Base-by-base conservation (phyloP, 2,797 vertebrate species). In the Lepilemur ruficaudatus region DNA sequence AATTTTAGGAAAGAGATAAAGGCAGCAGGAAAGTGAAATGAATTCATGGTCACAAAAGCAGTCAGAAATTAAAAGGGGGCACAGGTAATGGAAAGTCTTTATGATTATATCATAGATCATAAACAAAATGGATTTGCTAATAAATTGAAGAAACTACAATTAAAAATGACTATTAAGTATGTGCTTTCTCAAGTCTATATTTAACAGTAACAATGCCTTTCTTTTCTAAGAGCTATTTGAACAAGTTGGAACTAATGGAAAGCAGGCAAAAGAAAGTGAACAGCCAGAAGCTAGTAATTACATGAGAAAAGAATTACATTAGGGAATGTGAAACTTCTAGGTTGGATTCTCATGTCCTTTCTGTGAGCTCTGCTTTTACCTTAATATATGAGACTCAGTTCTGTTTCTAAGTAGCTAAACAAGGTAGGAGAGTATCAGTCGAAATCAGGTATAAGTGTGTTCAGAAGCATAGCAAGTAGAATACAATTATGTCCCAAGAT, bases 1-100 rank as follows among this genome's bases (percentile, higher is more conserved):
- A 96, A 95, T 96, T 93, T 97, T 95, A 92, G 80, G 78, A 87
- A 93, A 85, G 72, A 94, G 89, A 96, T 95, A 95, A 96, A 97
- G 67, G 81, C 17, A 93, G 61, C 22, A 61, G 38, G 28, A 90
- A 97, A 96, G 25, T 96, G 46, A 96, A 97, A 91, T 93, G 38
- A 95, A 90, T 93, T 97, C 23, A 35, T 63, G 84, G 41, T 88
- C 67, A 90, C 84, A 95, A 93, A 97, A 95, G 57, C n/a, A 94
- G 86, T 65, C 87, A 89, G 86, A 91, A 57, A 97, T 90, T 95
- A 79, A 95, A 96, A 96, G 89, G 25, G 50, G 43, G 41, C 30
- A 89, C 7, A 79, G 12, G 18, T 67, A 86, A 97, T 91, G 41
- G 46, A 50, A 95, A 95, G 9, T 8, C 50, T 97, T 95, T 97